These are phyloP conservation scores for Albula goreensis DNA, from an alignment of 2,113 vertebrate species.

Conservation along the genomic window DNA sequence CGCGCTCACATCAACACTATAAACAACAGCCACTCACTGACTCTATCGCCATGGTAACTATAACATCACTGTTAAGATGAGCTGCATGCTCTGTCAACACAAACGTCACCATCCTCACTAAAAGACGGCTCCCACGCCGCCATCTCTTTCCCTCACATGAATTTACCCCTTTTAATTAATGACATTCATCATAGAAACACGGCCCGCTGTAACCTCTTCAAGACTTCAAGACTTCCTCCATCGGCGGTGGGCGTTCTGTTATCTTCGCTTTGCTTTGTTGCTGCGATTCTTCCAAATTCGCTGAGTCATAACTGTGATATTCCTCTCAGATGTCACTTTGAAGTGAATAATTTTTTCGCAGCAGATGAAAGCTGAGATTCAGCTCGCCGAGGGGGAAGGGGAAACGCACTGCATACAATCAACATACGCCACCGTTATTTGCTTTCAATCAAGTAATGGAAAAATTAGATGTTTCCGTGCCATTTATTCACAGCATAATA, in stretches of 20 bases:
- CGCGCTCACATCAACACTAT: background rate
- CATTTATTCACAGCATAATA: background rate
- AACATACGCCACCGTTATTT: background rate
- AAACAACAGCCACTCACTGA: background rate
- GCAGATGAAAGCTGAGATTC: background rate
- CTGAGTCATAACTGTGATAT: background rate
- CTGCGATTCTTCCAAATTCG: background rate
- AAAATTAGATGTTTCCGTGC: background rate
- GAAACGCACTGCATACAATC: background rate
- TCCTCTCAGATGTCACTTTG: background rate
- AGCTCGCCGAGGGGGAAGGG: background rate
- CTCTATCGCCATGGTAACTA: background rate
- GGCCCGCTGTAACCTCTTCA: background rate
- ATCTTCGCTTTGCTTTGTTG: background rate
- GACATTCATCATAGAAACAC: constrained; percentile 19
- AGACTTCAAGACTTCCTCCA: background rate
- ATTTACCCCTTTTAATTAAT: constrained; percentile 25
- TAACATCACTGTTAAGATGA: background rate
- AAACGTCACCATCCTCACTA: constrained; percentile 18
- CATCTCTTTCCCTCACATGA: background rate
- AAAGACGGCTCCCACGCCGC: background rate
- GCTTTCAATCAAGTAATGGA: background rate
- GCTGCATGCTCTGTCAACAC: background rate
- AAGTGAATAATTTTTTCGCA: background rate
- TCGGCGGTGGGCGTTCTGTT: background rate